Conservation (phyloP, 2,113 vertebrate species). For the Heliornis fulica region DNA sequence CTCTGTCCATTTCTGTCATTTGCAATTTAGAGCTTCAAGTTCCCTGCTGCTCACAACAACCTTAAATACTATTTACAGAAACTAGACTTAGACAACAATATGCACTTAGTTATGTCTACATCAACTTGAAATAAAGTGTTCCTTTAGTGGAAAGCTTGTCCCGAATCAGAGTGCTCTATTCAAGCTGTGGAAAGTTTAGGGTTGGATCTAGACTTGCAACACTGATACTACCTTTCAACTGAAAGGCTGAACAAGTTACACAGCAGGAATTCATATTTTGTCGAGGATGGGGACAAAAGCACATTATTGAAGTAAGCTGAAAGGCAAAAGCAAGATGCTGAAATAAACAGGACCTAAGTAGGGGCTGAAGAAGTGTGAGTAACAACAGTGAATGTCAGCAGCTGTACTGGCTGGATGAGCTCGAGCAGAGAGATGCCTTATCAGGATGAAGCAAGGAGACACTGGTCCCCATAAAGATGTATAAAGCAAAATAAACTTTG, state of each 20-base stretch:
- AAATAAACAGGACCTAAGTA: too few species aligned
- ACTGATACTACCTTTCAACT: neutral
- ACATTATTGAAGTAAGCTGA: too few species aligned
- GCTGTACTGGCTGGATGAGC: too few species aligned
- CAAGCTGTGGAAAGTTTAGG: neutral
- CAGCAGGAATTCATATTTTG: neutral
- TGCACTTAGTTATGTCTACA: neutral
- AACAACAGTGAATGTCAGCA: too few species aligned
- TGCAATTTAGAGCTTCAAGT: neutral
- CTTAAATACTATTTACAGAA: neutral
- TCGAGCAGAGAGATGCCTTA: too few species aligned
- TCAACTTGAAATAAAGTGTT: neutral
- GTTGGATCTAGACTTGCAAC: neutral
- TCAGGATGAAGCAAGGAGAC: too few species aligned
- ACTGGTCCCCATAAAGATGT: too few species aligned
- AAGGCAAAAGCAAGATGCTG: too few species aligned
- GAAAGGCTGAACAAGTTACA: neutral
- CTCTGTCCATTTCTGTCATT: neutral
- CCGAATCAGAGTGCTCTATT: neutral
- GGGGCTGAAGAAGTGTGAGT: too few species aligned
- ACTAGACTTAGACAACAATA: neutral
- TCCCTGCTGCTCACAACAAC: neutral
- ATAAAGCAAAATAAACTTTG: too few species aligned
- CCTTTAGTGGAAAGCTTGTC: neutral
- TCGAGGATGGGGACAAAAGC: too few species aligned